These are phyloP conservation scores for Porites rus DNA, from an alignment of 92 coral and sea anemone genomes.

Conservation along the genomic window DNA sequence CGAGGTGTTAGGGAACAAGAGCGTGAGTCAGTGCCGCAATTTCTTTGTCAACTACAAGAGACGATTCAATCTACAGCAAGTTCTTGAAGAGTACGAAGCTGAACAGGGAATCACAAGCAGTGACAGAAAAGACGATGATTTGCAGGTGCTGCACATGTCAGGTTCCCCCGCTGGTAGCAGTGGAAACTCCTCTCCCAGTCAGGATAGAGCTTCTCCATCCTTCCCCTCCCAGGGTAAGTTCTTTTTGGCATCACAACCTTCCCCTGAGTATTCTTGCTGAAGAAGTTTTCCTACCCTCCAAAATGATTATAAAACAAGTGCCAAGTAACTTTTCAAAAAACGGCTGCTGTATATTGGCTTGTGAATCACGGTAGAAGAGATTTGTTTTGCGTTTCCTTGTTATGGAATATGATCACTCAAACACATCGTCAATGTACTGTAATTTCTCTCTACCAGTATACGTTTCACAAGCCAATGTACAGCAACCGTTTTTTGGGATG, in stretches of 20 bases:
- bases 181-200: slow-evolving; percentile 80
- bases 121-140: slow-evolving; percentile 90
- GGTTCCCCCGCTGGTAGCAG: slow-evolving; percentile 88
- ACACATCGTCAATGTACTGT: too few species aligned
- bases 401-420: too few species aligned
- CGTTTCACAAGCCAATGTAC: too few species aligned
- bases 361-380: too few species aligned
- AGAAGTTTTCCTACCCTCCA: too few species aligned
- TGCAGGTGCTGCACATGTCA: slow-evolving; percentile 68
- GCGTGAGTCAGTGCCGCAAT: slow-evolving; percentile 96
- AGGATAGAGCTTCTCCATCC: slow-evolving; percentile 75
- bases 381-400: too few species aligned
- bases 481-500: too few species aligned
- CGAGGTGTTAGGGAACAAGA: slow-evolving; percentile 96
- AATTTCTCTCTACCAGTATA: too few species aligned
- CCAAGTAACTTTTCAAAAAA: too few species aligned
- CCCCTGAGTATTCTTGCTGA: too few species aligned
- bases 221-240: slow-evolving; percentile 70
- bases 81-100: slow-evolving; percentile 94
- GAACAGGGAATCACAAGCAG: slow-evolving; percentile 99
- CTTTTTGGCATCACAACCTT: background rate
- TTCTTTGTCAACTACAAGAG: slow-evolving; percentile 98
- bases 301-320: too few species aligned
- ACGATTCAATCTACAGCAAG: slow-evolving; percentile 92
- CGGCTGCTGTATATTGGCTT: too few species aligned